Percentiles rank a stretch among this genome's conserved stretches.
Evolutionary conservation across 1,140 invertebrate genomes (phyloP).

Genomic region (Heliconius eleuchia): DNA sequence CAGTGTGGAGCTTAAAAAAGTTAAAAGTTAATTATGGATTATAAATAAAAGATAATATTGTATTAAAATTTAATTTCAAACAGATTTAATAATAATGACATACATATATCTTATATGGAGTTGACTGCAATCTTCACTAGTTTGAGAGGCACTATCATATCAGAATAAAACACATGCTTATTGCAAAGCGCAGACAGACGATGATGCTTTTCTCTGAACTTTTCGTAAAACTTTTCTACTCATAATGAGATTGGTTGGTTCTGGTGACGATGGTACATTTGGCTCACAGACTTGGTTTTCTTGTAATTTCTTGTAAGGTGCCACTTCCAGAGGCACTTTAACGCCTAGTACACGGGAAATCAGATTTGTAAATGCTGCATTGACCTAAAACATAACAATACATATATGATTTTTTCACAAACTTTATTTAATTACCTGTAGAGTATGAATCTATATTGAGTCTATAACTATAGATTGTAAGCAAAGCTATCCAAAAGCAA

Average conservation of each 20-base stretch:
- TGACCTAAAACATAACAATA: conserved; percentile 58
- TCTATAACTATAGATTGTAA: no score
- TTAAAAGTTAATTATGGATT: background rate
- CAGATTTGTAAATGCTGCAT: conserved; percentile 64
- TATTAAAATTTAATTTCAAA: background rate
- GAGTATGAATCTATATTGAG: no score
- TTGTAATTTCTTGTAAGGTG: conserved; percentile 39
- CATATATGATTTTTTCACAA: no score
- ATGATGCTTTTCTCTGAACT: conserved; percentile 67
- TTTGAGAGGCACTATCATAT: no score
- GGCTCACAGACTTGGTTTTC: conserved; percentile 27
- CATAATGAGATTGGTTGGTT: conserved; percentile 64
- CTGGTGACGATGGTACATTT: conserved; percentile 23
- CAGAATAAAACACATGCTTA: conserved; percentile 32
- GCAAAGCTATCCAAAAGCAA: background rate
- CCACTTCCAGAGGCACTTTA: conserved; percentile 43
- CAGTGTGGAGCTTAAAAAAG: no score
- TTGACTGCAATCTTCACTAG: no score
- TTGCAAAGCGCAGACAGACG: conserved; percentile 72
- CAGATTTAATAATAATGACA: background rate
- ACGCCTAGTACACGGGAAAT: conserved; percentile 62
- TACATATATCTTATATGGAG: no score
- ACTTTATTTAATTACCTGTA: no score
- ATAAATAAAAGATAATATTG: background rate
- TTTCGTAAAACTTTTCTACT: conserved; percentile 70